Evolutionary conservation across 2,888 invertebrate genomes (phyloP).

Genomic region (Lepidocyrtinus sp.): DNA sequence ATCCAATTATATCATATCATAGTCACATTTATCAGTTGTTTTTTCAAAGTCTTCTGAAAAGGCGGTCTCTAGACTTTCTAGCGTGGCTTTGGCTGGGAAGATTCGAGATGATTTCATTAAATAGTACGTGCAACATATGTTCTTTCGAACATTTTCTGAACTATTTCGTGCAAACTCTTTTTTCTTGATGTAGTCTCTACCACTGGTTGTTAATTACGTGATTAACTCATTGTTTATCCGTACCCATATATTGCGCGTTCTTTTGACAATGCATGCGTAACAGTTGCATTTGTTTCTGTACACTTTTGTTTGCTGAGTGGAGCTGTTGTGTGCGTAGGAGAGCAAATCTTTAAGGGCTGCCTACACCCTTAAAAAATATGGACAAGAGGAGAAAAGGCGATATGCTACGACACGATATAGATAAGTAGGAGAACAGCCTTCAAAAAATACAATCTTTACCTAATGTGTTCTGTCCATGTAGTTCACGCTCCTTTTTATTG

Average conservation of each 20-base stretch:
- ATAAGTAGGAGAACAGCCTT: constrained; percentile 15
- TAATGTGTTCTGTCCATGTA: too few relatives aligned
- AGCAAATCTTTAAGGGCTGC: neutral
- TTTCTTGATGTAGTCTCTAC: too few relatives aligned
- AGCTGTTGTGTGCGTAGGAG: neutral
- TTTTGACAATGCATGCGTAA: neutral
- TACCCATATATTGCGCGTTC: constrained; percentile 6
- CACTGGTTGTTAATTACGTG: constrained; percentile 17
- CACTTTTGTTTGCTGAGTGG: neutral
- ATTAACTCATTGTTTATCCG: constrained; percentile 12
- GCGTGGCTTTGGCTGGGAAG: constrained; percentile 13
- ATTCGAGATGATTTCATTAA: constrained; percentile 13
- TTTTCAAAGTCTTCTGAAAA: too few relatives aligned
- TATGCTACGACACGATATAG: too few relatives aligned
- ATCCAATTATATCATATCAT: neutral
- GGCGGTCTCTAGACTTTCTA: too few relatives aligned
- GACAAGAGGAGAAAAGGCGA: constrained; percentile 11
- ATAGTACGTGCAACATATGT: neutral
- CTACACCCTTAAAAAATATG: neutral
- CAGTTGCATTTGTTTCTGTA: neutral
- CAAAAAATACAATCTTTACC: neutral
- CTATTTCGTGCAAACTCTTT: constrained; percentile 8
- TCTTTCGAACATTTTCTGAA: neutral
- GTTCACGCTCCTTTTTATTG: constrained; percentile 6
- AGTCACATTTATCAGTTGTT: too few relatives aligned